These are phyloP conservation scores for Ctenomys sociabilis DNA, from an alignment of 2,113 vertebrate genomes.

Conservation along the genomic window DNA sequence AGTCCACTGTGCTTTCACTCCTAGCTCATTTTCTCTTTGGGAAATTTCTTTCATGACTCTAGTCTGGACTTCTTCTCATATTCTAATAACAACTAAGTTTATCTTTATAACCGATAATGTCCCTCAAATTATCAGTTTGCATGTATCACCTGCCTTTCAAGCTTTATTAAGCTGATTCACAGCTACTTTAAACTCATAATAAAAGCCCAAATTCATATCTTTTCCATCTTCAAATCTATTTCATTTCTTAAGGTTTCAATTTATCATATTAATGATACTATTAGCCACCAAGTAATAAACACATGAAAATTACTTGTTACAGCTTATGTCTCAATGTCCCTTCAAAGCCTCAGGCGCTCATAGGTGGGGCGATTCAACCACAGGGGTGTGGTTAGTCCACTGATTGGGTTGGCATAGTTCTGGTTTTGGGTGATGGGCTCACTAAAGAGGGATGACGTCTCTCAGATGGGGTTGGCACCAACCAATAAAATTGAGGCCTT, in stretches of 20 bases:
- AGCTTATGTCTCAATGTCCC: neutral
- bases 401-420: neutral
- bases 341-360: neutral
- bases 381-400: neutral
- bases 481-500: neutral
- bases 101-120: neutral
- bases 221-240: neutral
- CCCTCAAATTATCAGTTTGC: neutral
- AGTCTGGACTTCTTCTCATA: neutral
- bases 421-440: neutral
- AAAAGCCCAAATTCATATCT: conserved; percentile 29
- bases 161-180: neutral
- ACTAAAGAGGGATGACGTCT: neutral
- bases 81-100: neutral
- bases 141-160: neutral
- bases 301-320: neutral
- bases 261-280: neutral
- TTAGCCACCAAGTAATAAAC: neutral
- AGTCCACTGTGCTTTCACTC: neutral
- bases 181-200: neutral
- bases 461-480: neutral
- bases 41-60: neutral
- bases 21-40: neutral
- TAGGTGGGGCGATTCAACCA: neutral
- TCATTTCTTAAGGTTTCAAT: neutral